Percentiles rank a stretch among this genome's conserved stretches.
These are phyloP conservation scores for Clamator glandarius DNA, from an alignment of 2,797 vertebrate species.

Conservation along the genomic window DNA sequence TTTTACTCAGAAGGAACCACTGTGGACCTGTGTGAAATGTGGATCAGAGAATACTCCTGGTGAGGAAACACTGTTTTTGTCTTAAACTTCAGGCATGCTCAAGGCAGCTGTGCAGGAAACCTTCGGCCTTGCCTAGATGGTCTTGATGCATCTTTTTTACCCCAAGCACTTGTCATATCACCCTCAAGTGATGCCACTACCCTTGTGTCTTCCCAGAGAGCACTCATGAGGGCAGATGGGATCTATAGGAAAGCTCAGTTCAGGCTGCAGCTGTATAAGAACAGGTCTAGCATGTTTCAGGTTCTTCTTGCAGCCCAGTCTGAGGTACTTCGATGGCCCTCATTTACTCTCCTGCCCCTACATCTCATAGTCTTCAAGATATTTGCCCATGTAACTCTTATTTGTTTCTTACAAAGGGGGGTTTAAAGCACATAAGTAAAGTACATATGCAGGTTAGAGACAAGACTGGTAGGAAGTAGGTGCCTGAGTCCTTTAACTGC, in stretches of 20 bases:
- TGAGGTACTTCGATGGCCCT: not conserved
- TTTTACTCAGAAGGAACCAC: not conserved
- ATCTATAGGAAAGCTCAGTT: not conserved
- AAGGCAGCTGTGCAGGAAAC: not conserved
- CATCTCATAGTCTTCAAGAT: not conserved
- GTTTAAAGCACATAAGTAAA: not conserved
- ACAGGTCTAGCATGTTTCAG: not conserved
- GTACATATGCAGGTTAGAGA: not conserved
- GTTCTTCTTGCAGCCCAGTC: not conserved
- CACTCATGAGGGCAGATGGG: not conserved
- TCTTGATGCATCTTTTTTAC: not conserved
- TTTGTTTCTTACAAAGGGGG: not conserved
- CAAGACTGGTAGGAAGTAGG: not conserved
- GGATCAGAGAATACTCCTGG: not conserved
- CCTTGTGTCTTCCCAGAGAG: not conserved
- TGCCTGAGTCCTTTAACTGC: not conserved
- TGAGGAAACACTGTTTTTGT: not conserved
- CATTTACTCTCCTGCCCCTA: not conserved
- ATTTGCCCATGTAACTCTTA: not conserved
- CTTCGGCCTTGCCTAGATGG: not conserved
- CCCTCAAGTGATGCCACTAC: not conserved
- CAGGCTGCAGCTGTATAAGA: not conserved
- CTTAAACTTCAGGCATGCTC: not conserved
- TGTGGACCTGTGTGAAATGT: not conserved
- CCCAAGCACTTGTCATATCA: not conserved